Evolutionary conservation across 1,140 invertebrate genomes (phyloP).

Genomic region (Caerostris extrusa): DNA sequence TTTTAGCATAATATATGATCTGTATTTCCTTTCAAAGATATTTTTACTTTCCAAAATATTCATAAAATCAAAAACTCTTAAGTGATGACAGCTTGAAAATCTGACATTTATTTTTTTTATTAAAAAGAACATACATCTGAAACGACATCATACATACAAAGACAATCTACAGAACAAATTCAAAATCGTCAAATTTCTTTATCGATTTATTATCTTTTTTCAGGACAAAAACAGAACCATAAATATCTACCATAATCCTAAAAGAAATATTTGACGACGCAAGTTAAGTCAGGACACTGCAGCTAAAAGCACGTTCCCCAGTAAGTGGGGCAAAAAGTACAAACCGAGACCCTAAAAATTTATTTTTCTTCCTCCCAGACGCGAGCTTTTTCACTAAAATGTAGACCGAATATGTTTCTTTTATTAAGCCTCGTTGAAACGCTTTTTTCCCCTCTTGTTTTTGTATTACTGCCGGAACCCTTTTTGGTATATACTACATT

Average conservation of each 20-base stretch:
- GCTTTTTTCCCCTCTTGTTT: conserved; percentile 22
- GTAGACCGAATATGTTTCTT: conserved; percentile 50
- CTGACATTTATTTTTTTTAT: background rate
- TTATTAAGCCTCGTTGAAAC: conserved; percentile 19
- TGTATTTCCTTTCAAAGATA: background rate
- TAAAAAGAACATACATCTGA: background rate
- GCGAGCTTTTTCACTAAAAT: background rate
- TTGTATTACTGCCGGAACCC: background rate
- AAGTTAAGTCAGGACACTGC: conserved; percentile 22
- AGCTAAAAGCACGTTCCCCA: conserved; percentile 48
- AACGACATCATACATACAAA: background rate
- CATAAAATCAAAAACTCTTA: background rate
- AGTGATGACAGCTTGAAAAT: background rate
- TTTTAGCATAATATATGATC: background rate
- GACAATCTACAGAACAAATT: background rate
- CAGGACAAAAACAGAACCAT: background rate
- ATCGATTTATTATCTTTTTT: background rate
- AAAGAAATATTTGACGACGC: conserved; percentile 58
- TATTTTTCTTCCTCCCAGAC: background rate
- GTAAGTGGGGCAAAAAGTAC: conserved; percentile 59
- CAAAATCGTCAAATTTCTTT: background rate
- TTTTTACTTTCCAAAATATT: background rate
- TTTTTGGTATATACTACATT: background rate
- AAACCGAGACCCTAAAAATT: conserved; percentile 1
- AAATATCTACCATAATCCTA: conserved; percentile 38